A percentile compares a stretch with the other conserved stretches of the same genome.
Evolutionary conservation across 2,797 vertebrate species (phyloP).

Genomic region (Sebastes hubbsi): DNA sequence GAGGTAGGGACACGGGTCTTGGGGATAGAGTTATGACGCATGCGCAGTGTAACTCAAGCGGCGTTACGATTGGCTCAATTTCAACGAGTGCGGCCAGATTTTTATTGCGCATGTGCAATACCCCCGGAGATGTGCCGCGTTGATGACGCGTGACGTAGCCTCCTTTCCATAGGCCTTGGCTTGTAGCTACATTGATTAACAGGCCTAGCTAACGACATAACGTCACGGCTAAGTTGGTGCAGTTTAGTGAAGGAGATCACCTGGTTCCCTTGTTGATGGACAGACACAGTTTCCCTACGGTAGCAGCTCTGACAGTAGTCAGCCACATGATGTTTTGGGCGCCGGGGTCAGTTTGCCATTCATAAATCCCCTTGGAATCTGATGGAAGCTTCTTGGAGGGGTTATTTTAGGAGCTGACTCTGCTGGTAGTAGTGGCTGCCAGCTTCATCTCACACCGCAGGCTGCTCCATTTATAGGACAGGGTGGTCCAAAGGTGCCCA

Average conservation of each 20-base stretch:
- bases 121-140: no score
- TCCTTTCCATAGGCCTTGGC: neutral
- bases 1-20: no score
- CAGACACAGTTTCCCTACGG: neutral
- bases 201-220: conserved; percentile 56
- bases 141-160: no score
- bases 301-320: neutral
- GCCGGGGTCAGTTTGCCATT: conserved; percentile 44
- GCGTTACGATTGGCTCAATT: no score
- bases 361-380: conserved; percentile 28
- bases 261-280: conserved; percentile 2
- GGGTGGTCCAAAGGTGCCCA: neutral
- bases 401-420: conserved; percentile 65
- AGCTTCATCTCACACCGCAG: conserved; percentile 26
- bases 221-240: conserved; percentile 66
- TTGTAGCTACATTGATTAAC: conserved; percentile 15
- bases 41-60: no score
- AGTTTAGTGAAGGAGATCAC: conserved; percentile 34
- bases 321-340: neutral
- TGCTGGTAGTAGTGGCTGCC: conserved; percentile 1
- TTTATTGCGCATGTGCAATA: no score
- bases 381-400: conserved; percentile 2
- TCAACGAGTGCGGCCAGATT: no score
- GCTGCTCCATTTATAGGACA: conserved; percentile 59
- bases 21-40: no score